Evolutionary conservation across 1,140 invertebrate species (phyloP), one percentile per base, ranked within the genome.

Genomic region (Lepidurus couesii): DNA sequence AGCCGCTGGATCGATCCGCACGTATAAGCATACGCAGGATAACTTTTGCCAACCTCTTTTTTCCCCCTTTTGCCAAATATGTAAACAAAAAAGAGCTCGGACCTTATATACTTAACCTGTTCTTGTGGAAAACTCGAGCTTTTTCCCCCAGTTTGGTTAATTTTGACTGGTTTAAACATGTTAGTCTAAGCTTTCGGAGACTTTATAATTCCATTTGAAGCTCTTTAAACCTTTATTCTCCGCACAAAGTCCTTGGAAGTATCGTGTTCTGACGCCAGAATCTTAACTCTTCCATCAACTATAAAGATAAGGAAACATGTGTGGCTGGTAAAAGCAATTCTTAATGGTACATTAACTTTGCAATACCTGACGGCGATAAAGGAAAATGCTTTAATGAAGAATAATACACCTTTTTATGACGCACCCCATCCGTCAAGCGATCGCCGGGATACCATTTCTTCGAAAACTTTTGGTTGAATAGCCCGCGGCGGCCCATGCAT

Each of bases 271-370:
- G 53, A 65, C 53, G 53, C 53, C 53, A 65, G 53, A 13, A 65
- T 65, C 53, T 65, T 65, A 65, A 65, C 53, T 65, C 53, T 65
- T 65, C 53, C 21, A 65, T 65, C 53, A 65, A 21, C 53, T 65
- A 65, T 21, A 65, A 65, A 65, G 53, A 65, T 65, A 65, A 65
- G 53, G 53, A 65, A 34, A 65, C 53, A 65, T 65, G 53, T 65
- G 53, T 34, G 53, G 53, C 21, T 65, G 53, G 53, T 65, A 65
- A 65, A 65, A 65, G 53, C 53, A 65, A 65, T 65, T 65, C 53
- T 65, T 65, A 65, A 65, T 65, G 53, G 53, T 65, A 65, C 53
- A 65, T 65, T 65, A 65, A 65, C 53, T 65, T 65, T 21, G 53
- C 53, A n/a, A 65, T 65, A 65, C 53, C 53, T 21, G 53, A 65